Evolutionary conservation across 2,113 vertebrate genomes (phyloP), one percentile per base, ranked within the genome.

Genomic region (Hypocryptadius cinnamomeus): DNA sequence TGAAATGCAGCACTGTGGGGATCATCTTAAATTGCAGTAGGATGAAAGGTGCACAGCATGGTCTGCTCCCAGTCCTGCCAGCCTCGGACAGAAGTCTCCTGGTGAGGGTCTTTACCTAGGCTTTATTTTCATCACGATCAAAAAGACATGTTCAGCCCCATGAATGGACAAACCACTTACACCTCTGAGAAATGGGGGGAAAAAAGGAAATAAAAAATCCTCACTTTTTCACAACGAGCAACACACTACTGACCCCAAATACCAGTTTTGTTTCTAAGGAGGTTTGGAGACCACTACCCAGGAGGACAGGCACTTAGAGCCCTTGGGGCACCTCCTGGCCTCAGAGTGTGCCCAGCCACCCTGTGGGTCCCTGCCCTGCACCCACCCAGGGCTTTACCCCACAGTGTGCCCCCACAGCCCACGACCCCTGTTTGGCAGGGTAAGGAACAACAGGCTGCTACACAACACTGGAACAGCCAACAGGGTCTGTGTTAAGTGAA

Each of bases 381-480:
- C 13, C 13, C 61, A 24, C 12, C 16, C 0, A 0, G 22, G 45
- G 65, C 15, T 47, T 33, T 31, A 21, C 8, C 45, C 60, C 1
- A 0, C 0, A 3, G 20, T 10, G 6, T 10, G 28, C 30, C 9
- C 5, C 22, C 0, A 3, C 28, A 56, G 44, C 39, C 18, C 39
- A 18, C 1, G 2, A 3, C 5, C 25, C 39, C 65, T 51, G 0
- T 15, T 23, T 10, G 71, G 54, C 59, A 68, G 21, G 2, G 2
- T 11, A 13, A 8, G n/a, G 47, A n/a, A 15, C 10, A 56, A 8
- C 11, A 40, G 27, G 27, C 27, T 86, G 33, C 59, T 37, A 3
- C 30, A 28, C n/a, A n/a, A 3, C 27, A 7, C 16, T 9, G 30
- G 56, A 18, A 37, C 64, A 80, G 64, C 69, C 37, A 2, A 65